Conservation (phyloP, 2,113 vertebrate species). For the Hemicordylus capensis region DNA sequence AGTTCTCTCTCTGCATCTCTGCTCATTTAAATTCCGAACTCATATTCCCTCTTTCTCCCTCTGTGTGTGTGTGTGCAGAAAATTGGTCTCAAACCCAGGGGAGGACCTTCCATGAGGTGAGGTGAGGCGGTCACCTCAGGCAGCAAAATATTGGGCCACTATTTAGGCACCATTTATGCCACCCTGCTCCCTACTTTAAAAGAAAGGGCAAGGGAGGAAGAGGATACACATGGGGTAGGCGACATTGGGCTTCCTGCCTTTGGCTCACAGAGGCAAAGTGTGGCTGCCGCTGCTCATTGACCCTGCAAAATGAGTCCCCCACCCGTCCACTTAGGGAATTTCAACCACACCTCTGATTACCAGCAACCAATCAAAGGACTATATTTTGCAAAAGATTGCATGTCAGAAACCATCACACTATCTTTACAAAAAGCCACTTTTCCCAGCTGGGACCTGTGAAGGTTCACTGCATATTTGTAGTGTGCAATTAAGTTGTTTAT, state of each 20-base stretch:
- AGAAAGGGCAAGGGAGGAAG: no score
- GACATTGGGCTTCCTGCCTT: no score
- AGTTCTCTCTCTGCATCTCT: neutral
- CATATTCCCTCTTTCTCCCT: neutral
- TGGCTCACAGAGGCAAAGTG: no score
- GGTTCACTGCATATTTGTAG: slow-evolving; percentile 21
- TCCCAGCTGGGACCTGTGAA: neutral
- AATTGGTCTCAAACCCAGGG: neutral
- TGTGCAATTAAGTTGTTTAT: slow-evolving; percentile 25
- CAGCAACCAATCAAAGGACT: neutral
- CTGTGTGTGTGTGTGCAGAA: neutral
- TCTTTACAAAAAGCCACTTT: neutral
- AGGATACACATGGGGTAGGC: no score
- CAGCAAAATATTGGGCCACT: no score
- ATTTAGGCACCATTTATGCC: no score
- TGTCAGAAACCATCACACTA: neutral
- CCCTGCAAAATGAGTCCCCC: neutral
- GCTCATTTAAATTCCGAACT: neutral
- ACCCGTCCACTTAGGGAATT: neutral
- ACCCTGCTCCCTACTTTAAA: no score
- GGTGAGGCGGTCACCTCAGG: no score
- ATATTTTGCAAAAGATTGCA: neutral
- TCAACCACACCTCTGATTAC: neutral
- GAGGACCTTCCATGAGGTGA: no score
- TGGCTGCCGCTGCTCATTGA: no score